phyloP scores from a whole-genome alignment of 2,888 invertebrate species.

The Rhyacophila evoluta region DNA sequence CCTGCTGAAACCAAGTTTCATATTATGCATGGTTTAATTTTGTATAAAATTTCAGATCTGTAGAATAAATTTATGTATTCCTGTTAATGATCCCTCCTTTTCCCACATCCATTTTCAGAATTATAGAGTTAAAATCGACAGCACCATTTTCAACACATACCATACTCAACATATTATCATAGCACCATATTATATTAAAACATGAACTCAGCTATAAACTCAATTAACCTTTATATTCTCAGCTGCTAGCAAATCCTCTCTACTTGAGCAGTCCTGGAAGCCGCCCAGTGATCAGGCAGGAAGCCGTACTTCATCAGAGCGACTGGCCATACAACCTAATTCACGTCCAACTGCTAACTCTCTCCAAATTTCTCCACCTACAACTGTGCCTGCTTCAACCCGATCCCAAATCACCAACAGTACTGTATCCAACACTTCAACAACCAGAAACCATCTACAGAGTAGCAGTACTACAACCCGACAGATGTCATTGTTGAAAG shows the following conservation, averaged over 20 bases:
- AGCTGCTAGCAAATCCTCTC: not conserved
- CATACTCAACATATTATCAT: no score
- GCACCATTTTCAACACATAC: no score
- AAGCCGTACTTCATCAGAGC: not conserved
- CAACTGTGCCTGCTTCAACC: no score
- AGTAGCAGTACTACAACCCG: not conserved
- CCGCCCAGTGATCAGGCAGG: not conserved
- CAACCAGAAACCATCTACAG: not conserved
- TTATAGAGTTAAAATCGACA: no score
- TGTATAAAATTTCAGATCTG: no score
- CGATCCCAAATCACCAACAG: not conserved
- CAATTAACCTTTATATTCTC: not conserved
- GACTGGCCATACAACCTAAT: not conserved
- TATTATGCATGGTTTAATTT: no score
- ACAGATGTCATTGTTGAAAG: not conserved
- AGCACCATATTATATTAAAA: no score
- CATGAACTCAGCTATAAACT: no score
- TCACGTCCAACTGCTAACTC: not conserved
- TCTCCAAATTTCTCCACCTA: not conserved
- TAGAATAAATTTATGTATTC: no score
- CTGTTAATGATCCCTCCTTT: no score
- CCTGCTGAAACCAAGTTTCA: no score
- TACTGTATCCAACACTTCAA: slow-evolving; percentile 20
- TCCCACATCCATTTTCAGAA: no score
- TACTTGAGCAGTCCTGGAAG: not conserved